Base-by-base conservation (phyloP, 2,888 invertebrate species). In the Drosophila hamatofila region DNA sequence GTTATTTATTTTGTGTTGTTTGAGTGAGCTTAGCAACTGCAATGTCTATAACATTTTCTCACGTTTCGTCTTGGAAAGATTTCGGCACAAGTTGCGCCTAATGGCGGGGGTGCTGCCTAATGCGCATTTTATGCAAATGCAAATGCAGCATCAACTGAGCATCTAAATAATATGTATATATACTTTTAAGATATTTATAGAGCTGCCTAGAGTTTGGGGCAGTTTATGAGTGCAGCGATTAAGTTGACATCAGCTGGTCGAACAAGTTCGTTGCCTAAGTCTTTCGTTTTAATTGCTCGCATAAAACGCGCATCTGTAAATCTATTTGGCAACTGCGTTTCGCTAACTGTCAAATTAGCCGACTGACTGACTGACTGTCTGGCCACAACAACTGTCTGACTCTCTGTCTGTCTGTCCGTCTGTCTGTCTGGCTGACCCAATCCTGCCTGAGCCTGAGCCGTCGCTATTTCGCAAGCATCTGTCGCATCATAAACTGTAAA, bases 91-190 rank as follows among this genome's bases (percentile, higher is more conserved):
- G 90, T 90, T 84, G 90, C 89, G 80, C 83, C 57, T 44, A 57
- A 48, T 66, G 65, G 55, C 81, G 89, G 89, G 84, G 89, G 89
- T 72, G 90, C 83, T 42, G 73, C 67, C 72, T 85, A 90, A 87
- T 87, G 86, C 85, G 75, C 89, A 76, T 90, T 87, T 90, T 90
- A 87, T 87, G 86, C 86, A 90, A 89, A 86, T 89, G 72, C 58
- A 61, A 69, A 57, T 61, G 44, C 67, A 72, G 25, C 54, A 6
- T 16, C 37, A 23, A 30, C 30, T 30, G 30, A 21, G 42, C 42
- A 35, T 18, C 2, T 49, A 14, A 3, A 30, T 12, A 27, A n/a
- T 30, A 27, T 16, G n/a, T 6, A 48, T n/a, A 48, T 63, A 63
- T 66, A 68, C 48, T 61, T 42, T 14, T 35, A 35, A 14, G 2